Conservation (phyloP, 2,113 vertebrate genomes). For the Gymnocephalus cernua region DNA sequence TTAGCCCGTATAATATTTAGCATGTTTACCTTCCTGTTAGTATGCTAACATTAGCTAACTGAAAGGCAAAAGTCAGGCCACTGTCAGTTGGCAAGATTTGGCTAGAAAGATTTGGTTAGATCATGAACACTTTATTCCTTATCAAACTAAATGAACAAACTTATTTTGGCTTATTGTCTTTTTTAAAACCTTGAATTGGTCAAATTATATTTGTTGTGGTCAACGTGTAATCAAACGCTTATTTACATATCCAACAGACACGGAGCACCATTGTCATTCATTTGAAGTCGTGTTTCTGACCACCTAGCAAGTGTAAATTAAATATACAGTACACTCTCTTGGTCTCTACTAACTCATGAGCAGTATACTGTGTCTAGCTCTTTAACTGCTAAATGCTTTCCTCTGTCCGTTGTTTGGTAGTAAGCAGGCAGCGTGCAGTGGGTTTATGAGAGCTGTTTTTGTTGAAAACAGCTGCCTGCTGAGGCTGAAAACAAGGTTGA, state of each 20-base stretch:
- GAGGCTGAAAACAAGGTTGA: conserved; percentile 10
- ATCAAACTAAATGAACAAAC: too few relatives aligned
- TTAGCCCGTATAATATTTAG: too few relatives aligned
- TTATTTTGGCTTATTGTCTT: too few relatives aligned
- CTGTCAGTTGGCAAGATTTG: too few relatives aligned
- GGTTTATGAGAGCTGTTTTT: conserved; percentile 12
- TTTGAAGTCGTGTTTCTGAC: too few relatives aligned
- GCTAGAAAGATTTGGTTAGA: too few relatives aligned
- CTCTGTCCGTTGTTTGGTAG: not conserved
- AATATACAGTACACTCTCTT: not conserved
- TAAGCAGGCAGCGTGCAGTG: not conserved
- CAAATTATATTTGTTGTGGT: not conserved
- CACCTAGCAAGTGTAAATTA: not conserved
- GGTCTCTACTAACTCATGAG: not conserved
- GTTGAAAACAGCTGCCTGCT: conserved; percentile 21
- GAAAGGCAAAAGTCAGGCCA: too few relatives aligned
- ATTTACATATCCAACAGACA: not conserved
- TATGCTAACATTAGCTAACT: too few relatives aligned
- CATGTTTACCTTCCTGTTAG: too few relatives aligned
- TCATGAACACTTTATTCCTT: too few relatives aligned
- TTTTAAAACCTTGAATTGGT: not conserved
- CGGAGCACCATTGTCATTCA: not conserved
- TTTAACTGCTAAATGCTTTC: not conserved
- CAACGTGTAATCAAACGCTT: not conserved
- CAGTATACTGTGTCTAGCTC: not conserved